Conservation (phyloP, 2,797 vertebrate genomes). For the Glyptemys insculpta region DNA sequence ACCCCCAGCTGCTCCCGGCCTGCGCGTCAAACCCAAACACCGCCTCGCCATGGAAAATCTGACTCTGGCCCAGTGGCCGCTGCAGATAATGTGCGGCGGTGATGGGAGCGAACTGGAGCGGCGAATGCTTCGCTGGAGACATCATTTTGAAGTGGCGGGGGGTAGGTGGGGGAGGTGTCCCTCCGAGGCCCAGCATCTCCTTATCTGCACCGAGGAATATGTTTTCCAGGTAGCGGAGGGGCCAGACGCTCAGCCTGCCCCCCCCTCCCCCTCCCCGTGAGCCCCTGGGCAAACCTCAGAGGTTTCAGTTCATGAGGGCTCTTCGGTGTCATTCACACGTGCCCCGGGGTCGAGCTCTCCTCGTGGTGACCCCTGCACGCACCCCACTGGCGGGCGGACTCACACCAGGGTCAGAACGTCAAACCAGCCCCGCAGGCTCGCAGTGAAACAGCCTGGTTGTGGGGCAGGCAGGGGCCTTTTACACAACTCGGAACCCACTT, state of each 20-base stretch:
- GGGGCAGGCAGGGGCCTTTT: background rate
- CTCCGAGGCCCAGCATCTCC: background rate
- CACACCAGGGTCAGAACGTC: background rate
- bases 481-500: background rate
- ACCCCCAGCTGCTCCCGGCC: background rate
- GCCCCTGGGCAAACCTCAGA: background rate
- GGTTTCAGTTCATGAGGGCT: background rate
- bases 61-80: background rate
- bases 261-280: rapidly evolving
- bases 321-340: background rate
- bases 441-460: background rate
- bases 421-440: too few relatives aligned
- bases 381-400: too few relatives aligned
- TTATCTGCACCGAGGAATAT: background rate
- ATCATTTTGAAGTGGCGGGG: background rate
- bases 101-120: slow-evolving; percentile 54
- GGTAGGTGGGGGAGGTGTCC: background rate
- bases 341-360: too few relatives aligned
- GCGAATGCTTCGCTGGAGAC: slow-evolving; percentile 29
- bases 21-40: background rate
- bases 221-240: too few relatives aligned
- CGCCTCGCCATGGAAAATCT: slow-evolving; percentile 63
- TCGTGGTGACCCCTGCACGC: too few relatives aligned
- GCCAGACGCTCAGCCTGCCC: background rate
- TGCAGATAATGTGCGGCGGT: slow-evolving; percentile 16